These are phyloP conservation scores for Tamias sibiricus DNA, from an alignment of 2,113 vertebrate species.

Conservation along the genomic window DNA sequence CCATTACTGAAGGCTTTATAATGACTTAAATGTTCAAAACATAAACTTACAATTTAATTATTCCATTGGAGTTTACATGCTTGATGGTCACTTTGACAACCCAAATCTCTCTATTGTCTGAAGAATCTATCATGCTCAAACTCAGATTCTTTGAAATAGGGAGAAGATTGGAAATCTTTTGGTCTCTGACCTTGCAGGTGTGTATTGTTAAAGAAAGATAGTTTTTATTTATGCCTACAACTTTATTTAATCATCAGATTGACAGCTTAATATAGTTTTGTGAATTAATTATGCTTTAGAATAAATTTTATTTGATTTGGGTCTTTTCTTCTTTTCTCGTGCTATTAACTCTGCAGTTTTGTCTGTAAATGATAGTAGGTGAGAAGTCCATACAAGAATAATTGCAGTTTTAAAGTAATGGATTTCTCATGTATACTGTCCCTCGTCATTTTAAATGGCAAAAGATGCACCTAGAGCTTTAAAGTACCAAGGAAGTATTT, in stretches of 20 bases:
- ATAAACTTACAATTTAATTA: background rate
- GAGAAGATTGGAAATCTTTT: background rate
- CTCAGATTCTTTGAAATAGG: background rate
- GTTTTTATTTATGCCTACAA: background rate
- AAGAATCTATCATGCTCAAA: background rate
- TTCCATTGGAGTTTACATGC: background rate
- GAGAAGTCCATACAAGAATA: background rate
- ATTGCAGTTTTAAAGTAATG: constrained; percentile 56
- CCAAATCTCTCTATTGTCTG: background rate
- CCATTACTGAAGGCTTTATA: background rate
- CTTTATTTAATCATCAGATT: background rate
- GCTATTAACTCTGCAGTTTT: background rate
- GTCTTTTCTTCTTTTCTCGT: background rate
- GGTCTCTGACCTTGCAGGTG: background rate
- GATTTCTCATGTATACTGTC: background rate
- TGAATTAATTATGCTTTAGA: background rate
- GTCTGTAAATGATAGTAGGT: constrained; percentile 20
- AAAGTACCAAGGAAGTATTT: background rate
- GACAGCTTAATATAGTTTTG: background rate
- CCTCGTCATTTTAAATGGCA: constrained; percentile 31
- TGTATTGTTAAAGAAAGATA: background rate
- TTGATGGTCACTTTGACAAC: background rate
- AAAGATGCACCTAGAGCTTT: background rate
- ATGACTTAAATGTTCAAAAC: background rate
- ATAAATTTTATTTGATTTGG: background rate